Conservation (phyloP, 2,888 invertebrate species). For the Drosophila formosana region DNA sequence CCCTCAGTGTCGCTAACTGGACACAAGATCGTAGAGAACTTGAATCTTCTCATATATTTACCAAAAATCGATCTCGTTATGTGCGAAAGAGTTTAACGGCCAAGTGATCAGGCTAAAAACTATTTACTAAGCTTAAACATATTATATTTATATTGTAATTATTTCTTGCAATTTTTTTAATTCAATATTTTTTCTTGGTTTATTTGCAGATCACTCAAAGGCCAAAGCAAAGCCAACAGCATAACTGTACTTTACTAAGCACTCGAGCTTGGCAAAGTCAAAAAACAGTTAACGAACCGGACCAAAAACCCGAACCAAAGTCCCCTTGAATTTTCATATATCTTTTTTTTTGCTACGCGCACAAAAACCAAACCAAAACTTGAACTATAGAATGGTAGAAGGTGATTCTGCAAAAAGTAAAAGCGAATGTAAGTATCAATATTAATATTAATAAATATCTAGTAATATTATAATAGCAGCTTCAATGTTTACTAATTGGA, state of each 20-base stretch:
- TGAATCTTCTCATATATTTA: neutral
- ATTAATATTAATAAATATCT: no score
- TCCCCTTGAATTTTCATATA: conserved; percentile 38
- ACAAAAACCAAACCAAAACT: conserved; percentile 83
- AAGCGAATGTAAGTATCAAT: conserved; percentile 89
- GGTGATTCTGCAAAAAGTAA: conserved; percentile 92
- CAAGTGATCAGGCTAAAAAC: no score
- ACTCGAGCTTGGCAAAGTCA: conserved; percentile 40
- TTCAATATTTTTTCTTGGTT: neutral
- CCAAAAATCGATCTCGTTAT: neutral
- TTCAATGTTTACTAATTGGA: no score
- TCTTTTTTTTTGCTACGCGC: conserved; percentile 74
- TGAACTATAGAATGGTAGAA: conserved; percentile 95
- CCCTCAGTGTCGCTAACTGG: neutral
- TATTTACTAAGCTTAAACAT: no score
- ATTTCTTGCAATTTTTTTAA: neutral
- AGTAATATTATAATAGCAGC: no score
- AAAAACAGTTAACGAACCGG: conserved; percentile 26
- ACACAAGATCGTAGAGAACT: neutral
- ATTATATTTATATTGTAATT: no score
- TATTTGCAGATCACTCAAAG: conserved; percentile 76
- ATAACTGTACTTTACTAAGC: conserved; percentile 59
- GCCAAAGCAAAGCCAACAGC: conserved; percentile 40
- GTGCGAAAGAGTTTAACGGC: neutral
- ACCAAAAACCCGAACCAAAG: conserved; percentile 35